Conservation (phyloP, 2,113 vertebrate species). For the Pachyramphus minor region DNA sequence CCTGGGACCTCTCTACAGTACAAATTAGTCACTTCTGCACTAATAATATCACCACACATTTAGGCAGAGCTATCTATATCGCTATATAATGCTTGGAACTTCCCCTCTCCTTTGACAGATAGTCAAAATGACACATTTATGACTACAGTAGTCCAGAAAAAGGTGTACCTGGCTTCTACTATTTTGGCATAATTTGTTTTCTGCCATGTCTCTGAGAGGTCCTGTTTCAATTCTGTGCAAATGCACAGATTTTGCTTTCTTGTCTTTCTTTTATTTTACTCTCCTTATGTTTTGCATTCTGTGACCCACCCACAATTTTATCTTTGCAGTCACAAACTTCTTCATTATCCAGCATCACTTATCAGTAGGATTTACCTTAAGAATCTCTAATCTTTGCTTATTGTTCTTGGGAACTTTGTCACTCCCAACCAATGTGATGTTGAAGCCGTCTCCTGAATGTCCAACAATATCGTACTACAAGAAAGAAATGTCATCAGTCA, state of each 20-base stretch:
- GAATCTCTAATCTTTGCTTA: conserved; percentile 90
- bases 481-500: conserved; percentile 49
- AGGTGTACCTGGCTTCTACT: background rate
- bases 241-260: background rate
- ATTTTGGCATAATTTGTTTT: background rate
- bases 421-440: conserved; percentile 82
- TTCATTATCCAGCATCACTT: background rate
- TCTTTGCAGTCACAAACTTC: background rate
- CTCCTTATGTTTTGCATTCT: background rate
- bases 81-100: background rate
- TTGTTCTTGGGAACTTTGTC: conserved; percentile 89
- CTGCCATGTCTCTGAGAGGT: background rate
- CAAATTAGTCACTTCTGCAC: background rate
- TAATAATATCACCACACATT: background rate
- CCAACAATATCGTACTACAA: conserved; percentile 89
- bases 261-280: background rate
- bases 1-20: background rate
- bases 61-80: background rate
- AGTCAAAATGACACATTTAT: background rate
- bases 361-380: conserved; percentile 81
- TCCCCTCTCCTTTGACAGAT: background rate
- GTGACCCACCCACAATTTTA: background rate
- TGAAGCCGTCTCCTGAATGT: conserved; percentile 90
- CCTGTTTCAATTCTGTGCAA: background rate
- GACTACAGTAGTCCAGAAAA: background rate